Conservation (phyloP, 1,140 invertebrate genomes). For the Cylas formicarius region DNA sequence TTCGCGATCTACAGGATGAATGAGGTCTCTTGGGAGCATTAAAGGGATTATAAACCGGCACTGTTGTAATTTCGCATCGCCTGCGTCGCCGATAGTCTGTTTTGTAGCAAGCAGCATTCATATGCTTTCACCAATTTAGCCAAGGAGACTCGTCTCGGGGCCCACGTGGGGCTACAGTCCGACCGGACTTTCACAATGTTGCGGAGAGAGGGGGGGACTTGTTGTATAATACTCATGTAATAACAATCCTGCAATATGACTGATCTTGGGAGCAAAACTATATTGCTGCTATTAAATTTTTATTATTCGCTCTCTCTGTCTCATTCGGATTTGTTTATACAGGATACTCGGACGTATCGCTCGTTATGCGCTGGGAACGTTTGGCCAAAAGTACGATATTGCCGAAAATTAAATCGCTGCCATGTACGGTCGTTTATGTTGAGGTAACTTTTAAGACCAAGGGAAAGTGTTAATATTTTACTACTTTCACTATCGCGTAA, state of each 20-base stretch:
- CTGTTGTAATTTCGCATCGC: conserved; percentile 23
- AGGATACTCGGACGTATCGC: neutral
- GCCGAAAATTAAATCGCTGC: neutral
- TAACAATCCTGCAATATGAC: conserved; percentile 28
- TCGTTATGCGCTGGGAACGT: conserved; percentile 1
- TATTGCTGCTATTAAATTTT: conserved; percentile 11
- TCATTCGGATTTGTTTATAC: neutral
- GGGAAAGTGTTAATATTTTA: conserved; percentile 40
- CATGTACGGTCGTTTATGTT: too few species aligned
- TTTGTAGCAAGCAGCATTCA: conserved; percentile 16
- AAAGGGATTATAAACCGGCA: conserved; percentile 12
- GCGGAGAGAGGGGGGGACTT: conserved; percentile 26
- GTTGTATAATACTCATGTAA: conserved; percentile 40
- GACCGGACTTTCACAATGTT: conserved; percentile 36
- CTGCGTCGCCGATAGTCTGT: neutral
- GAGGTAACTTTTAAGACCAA: conserved; percentile 21
- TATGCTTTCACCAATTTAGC: conserved; percentile 38
- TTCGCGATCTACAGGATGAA: conserved; percentile 21
- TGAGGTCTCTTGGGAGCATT: conserved; percentile 25
- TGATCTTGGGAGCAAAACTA: conserved; percentile 10
- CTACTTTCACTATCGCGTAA: conserved; percentile 43
- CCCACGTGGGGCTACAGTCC: conserved; percentile 35
- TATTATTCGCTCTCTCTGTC: neutral
- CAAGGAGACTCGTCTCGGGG: conserved; percentile 39
- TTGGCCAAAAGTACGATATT: neutral